Conservation (phyloP, 1,140 invertebrate species). For the Gonatopus flavifemur region DNA sequence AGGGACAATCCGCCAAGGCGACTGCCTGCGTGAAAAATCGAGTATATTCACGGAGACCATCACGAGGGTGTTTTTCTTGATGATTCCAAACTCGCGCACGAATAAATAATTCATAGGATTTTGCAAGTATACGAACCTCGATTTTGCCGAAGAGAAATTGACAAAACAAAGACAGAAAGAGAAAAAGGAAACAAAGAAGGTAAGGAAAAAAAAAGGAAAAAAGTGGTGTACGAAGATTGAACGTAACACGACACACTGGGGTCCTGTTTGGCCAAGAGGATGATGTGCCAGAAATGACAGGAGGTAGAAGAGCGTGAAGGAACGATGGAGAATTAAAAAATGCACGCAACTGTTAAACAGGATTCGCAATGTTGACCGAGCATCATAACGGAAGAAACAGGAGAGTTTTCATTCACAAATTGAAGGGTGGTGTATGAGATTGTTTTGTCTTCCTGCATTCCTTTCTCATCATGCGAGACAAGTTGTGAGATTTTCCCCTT, state of each 20-base stretch:
- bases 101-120: conserved; percentile 48
- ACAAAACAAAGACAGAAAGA: conserved; percentile 10
- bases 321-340: conserved; percentile 41
- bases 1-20: too few species aligned
- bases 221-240: too few species aligned
- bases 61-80: conserved; percentile 18
- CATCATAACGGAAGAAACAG: conserved; percentile 22
- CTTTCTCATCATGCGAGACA: too few species aligned
- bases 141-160: too few species aligned
- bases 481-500: too few species aligned
- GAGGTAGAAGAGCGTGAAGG: conserved; percentile 41
- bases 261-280: conserved; percentile 32
- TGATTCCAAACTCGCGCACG: conserved; percentile 11
- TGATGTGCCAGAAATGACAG: conserved; percentile 40
- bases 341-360: conserved; percentile 32
- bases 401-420: too few species aligned
- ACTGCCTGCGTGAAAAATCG: conserved; percentile 36
- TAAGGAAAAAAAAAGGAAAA: conserved; percentile 9
- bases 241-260: too few species aligned
- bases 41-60: conserved; percentile 25
- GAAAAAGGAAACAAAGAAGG: neutral
- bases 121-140: conserved; percentile 10
- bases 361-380: conserved; percentile 32
- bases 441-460: too few species aligned
- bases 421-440: too few species aligned